Evolutionary conservation across 2,888 invertebrate species (phyloP).

Genomic region (Drosophila lutescens): DNA sequence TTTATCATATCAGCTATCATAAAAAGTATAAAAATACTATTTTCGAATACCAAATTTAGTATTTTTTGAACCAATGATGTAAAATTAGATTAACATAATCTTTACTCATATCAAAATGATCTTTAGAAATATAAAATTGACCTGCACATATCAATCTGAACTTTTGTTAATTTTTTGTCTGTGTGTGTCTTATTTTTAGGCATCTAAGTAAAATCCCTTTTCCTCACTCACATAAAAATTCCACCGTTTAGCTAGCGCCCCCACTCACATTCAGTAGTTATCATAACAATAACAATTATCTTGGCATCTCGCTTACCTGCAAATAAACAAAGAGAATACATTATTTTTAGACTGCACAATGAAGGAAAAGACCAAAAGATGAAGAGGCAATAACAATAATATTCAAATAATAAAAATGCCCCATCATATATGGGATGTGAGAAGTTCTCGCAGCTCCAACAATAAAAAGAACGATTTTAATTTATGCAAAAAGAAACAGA

Average conservation of each 20-base stretch:
- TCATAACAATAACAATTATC: constrained; percentile 22
- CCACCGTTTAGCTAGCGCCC: not conserved
- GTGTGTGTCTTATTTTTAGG: not conserved
- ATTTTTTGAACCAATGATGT: no score
- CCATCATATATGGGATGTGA: constrained; percentile 21
- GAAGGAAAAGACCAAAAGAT: constrained; percentile 1
- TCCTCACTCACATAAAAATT: not conserved
- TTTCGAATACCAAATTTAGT: no score
- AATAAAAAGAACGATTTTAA: constrained; percentile 39
- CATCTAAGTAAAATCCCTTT: not conserved
- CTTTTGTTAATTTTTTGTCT: no score
- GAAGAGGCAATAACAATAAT: constrained; percentile 16
- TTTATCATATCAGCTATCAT: no score
- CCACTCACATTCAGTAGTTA: constrained; percentile 1
- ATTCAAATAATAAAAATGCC: constrained; percentile 13
- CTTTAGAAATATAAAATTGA: no score
- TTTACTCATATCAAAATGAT: no score
- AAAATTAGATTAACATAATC: no score
- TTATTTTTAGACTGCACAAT: constrained; percentile 21
- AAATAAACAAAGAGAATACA: constrained; percentile 32
- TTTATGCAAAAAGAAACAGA: constrained; percentile 49
- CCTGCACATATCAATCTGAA: no score
- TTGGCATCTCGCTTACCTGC: constrained; percentile 37
- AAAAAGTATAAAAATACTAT: no score
- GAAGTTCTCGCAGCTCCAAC: constrained; percentile 10